Conservation (phyloP, 2,113 vertebrate genomes). For the Melanerpes formicivorus region DNA sequence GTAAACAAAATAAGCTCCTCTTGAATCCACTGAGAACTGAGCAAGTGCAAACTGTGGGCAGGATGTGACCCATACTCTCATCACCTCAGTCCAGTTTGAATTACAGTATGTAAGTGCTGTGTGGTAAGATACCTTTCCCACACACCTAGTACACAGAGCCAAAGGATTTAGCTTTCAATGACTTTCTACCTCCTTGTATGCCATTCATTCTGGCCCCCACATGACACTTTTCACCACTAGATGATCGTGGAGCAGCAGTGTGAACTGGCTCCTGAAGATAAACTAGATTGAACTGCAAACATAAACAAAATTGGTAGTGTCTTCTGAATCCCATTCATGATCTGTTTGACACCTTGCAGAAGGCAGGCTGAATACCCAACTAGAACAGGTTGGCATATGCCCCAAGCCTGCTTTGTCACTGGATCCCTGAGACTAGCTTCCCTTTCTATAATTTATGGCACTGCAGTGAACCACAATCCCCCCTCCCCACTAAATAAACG, state of each 20-base stretch:
- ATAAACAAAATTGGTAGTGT: background rate
- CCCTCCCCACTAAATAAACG: background rate
- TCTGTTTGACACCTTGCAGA: background rate
- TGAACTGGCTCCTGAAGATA: background rate
- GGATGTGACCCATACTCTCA: background rate
- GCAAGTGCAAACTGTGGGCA: background rate
- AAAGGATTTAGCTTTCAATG: background rate
- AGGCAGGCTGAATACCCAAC: background rate
- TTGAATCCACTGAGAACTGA: background rate
- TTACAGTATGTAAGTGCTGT: background rate
- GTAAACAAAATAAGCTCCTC: background rate
- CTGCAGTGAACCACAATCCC: background rate
- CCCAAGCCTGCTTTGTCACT: background rate
- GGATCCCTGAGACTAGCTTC: background rate
- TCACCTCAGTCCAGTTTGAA: background rate
- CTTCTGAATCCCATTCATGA: background rate
- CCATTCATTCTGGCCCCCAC: background rate
- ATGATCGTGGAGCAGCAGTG: background rate
- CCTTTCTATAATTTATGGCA: background rate
- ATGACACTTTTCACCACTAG: background rate
- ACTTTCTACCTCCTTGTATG: background rate
- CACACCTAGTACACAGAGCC: accelerated
- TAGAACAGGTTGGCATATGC: background rate
- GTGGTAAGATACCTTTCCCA: background rate
- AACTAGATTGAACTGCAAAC: background rate